A percentile compares a stretch with the other conserved stretches of the same genome.
phyloP scores from a whole-genome alignment of 2,888 invertebrate species.

The Acronicta alni region DNA sequence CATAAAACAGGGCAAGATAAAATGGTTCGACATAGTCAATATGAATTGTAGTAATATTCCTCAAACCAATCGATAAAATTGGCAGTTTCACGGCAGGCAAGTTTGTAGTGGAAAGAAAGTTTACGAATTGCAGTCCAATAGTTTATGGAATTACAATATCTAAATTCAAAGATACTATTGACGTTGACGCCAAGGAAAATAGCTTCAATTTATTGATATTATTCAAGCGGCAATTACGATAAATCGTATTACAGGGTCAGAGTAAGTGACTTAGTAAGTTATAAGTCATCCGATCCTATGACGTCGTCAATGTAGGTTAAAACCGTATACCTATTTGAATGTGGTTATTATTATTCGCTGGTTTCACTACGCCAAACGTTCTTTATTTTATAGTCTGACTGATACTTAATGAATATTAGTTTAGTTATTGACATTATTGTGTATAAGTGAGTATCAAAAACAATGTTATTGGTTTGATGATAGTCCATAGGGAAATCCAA shows the following conservation, averaged over 20 bases:
- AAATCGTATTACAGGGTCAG: background rate
- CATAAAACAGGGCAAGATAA: constrained; percentile 68
- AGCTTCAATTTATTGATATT: no score
- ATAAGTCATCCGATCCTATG: background rate
- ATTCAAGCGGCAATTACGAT: background rate
- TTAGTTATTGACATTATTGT: background rate
- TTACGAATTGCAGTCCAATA: constrained; percentile 14
- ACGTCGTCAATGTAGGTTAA: constrained; percentile 26
- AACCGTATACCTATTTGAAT: constrained; percentile 12
- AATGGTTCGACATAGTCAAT: constrained; percentile 60
- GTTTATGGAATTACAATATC: constrained; percentile 13
- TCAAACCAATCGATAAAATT: constrained; percentile 28
- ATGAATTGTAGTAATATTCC: constrained; percentile 9
- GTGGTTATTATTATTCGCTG: constrained; percentile 11
- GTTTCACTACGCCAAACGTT: constrained; percentile 11
- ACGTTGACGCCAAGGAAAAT: no score
- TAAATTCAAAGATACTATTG: no score
- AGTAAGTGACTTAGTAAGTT: background rate
- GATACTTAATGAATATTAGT: background rate
- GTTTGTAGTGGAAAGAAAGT: constrained; percentile 26
- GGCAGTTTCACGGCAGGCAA: constrained; percentile 57
- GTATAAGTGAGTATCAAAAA: background rate
- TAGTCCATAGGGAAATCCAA: constrained; percentile 3
- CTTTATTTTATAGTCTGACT: background rate
- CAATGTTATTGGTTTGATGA: constrained; percentile 2